phyloP scores from a whole-genome alignment of 2,797 vertebrate genomes.

The Carduelis carduelis region DNA sequence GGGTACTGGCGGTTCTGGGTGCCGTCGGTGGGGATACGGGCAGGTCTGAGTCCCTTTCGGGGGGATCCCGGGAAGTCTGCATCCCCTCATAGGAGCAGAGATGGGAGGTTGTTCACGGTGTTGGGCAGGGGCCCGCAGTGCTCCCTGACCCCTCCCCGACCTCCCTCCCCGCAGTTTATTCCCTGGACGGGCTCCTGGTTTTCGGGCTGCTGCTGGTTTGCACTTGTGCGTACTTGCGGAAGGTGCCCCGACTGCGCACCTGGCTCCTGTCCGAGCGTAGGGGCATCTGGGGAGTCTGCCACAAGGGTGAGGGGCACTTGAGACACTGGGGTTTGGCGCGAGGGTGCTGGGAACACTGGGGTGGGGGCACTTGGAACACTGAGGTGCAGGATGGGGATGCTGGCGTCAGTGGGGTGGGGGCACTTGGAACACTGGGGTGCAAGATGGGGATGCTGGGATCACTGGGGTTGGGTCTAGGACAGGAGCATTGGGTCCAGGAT shows the following conservation, averaged over 20 bases:
- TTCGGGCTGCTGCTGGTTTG: slow-evolving; percentile 93
- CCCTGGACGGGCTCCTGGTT: slow-evolving; percentile 92
- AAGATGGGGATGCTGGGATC: not conserved
- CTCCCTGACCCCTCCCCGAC: not conserved
- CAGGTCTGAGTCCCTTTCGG: not conserved
- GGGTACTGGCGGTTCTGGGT: not conserved
- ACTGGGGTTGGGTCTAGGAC: not conserved
- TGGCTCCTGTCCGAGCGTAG: slow-evolving; percentile 94
- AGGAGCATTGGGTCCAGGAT: not conserved
- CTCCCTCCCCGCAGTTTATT: slow-evolving; percentile 80
- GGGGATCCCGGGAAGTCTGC: no score
- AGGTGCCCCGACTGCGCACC: slow-evolving; percentile 89
- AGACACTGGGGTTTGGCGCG: not conserved
- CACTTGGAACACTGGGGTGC: no score
- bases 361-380: no score
- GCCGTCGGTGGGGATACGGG: not conserved
- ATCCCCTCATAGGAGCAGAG: not conserved
- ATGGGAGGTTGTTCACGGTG: not conserved
- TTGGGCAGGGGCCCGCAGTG: not conserved
- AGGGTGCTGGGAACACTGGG: not conserved
- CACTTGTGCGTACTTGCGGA: slow-evolving; percentile 94
- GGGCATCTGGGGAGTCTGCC: slow-evolving; percentile 76
- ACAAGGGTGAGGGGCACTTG: not conserved
- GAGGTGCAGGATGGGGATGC: no score
- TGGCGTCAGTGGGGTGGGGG: no score